Percentiles rank a stretch among this genome's conserved stretches.
Conservation (phyloP, 2,888 invertebrate genomes). For the Macrostomum cliftonense region DNA sequence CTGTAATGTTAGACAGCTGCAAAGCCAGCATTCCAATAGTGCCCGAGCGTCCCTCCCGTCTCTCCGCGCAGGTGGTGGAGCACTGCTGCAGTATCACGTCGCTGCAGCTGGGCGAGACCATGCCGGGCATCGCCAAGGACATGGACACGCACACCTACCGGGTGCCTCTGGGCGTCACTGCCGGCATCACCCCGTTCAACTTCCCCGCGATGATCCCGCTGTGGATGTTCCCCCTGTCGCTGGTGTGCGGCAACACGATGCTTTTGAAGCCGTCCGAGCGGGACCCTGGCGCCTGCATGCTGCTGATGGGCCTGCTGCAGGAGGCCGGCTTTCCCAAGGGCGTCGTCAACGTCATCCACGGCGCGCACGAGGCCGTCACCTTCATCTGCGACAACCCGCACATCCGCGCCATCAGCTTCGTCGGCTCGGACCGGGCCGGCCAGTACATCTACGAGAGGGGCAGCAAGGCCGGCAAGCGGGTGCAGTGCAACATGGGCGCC, state of each 20-base stretch:
- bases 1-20: too few relatives aligned
- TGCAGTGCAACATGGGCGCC: conserved; percentile 75
- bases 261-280: conserved; percentile 86
- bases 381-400: conserved; percentile 90
- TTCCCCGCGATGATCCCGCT: conserved; percentile 98
- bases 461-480: conserved; percentile 72
- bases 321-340: conserved; percentile 91
- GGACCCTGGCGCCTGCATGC: conserved; percentile 85
- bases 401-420: conserved; percentile 89
- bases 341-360: conserved; percentile 83
- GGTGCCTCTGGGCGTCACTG: conserved; percentile 74
- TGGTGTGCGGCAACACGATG: conserved; percentile 76
- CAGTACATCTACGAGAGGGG: conserved; percentile 83
- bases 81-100: conserved; percentile 81
- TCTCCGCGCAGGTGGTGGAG: conserved; percentile 87
- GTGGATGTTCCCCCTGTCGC: conserved; percentile 58
- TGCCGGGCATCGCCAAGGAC: conserved; percentile 64
- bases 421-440: conserved; percentile 84
- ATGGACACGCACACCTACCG: conserved; percentile 88
- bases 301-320: conserved; percentile 72
- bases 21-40: too few relatives aligned
- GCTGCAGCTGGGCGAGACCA: conserved; percentile 74
- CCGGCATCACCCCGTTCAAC: conserved; percentile 91
- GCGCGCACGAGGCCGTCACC: conserved; percentile 77
- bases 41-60: too few relatives aligned